Percentiles rank a stretch among this genome's conserved stretches.
Evolutionary conservation across 2,888 invertebrate species (phyloP).

Genomic region (Cataglyphis livida): DNA sequence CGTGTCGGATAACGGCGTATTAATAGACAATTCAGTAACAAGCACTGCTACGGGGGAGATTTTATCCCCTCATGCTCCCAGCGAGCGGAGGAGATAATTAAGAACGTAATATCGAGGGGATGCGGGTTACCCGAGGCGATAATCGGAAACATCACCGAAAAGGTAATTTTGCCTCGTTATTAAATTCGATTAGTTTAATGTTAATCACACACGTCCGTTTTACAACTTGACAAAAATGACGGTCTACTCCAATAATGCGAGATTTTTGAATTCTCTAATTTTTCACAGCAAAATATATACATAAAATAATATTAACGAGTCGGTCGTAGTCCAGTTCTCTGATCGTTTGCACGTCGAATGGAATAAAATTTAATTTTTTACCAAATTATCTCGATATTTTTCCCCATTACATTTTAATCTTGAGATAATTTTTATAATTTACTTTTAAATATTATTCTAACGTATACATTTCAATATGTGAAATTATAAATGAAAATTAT

Average conservation of each 20-base stretch:
- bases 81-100: conserved; percentile 32
- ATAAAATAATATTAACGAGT: background rate
- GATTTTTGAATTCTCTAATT: background rate
- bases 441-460: background rate
- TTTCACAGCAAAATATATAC: background rate
- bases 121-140: conserved; percentile 1
- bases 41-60: conserved; percentile 45
- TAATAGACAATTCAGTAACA: conserved; percentile 62
- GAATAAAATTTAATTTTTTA: background rate
- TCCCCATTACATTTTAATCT: background rate
- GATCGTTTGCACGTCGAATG: background rate
- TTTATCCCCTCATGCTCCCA: background rate
- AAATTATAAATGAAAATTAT: conserved; percentile 9
- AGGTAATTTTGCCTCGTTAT: conserved; percentile 10
- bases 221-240: background rate
- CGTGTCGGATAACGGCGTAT: conserved; percentile 60
- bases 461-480: background rate
- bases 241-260: background rate
- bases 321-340: background rate
- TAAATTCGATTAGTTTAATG: background rate
- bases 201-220: background rate
- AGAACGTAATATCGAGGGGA: conserved; percentile 39
- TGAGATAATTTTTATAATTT: conserved; percentile 2
- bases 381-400: background rate
- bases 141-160: background rate